These are phyloP conservation scores for Trachelus tabidus DNA, from an alignment of 2,888 invertebrate species.

Conservation along the genomic window DNA sequence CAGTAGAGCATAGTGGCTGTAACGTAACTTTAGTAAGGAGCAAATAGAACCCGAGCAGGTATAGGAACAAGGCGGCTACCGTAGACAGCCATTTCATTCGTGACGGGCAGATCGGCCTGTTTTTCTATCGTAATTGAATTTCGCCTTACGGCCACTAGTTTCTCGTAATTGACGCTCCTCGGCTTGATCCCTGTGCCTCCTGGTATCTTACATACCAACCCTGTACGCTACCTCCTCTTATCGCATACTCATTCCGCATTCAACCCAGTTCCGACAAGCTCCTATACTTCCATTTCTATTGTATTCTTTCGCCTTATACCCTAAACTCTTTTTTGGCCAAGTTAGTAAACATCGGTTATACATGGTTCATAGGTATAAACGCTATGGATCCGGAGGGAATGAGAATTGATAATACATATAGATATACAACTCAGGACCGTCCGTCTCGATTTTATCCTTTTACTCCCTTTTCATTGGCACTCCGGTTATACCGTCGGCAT, in stretches of 20 bases:
- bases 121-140: constrained; percentile 53
- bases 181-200: not conserved
- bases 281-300: not conserved
- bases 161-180: constrained; percentile 9
- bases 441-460: not conserved
- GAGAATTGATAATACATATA: not conserved
- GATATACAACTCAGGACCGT: not conserved
- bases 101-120: constrained; percentile 47
- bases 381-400: not conserved
- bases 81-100: constrained; percentile 44
- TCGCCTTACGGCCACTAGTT: constrained; percentile 39
- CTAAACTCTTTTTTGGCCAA: not conserved
- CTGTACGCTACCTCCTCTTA: not conserved
- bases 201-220: not conserved
- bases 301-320: not conserved
- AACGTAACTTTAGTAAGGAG: not conserved
- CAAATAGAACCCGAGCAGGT: not conserved
- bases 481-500: constrained; percentile 20
- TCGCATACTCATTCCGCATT: not conserved
- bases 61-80: constrained; percentile 4
- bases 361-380: not conserved
- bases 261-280: not conserved
- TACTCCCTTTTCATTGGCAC: constrained; percentile 5
- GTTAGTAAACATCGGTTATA: not conserved
- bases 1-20: not conserved